Evolutionary conservation across 2,113 vertebrate genomes (phyloP), one percentile per base, ranked within the genome.

Genomic region (Saguinus imperator): DNA sequence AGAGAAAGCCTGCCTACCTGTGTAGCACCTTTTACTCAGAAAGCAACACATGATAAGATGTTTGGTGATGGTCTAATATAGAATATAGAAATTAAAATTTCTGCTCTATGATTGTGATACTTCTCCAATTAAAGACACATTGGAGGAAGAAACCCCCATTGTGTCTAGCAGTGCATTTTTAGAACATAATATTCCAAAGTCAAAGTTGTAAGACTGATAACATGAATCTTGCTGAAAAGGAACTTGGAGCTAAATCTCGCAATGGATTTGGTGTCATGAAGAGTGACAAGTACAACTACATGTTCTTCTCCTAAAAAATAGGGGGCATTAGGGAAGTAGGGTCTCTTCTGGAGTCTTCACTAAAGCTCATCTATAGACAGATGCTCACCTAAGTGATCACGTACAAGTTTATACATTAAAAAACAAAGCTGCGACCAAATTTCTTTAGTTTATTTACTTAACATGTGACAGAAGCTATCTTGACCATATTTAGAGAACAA

Each of bases 21-120:
- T 94, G 48, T 97, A 98, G 98, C 98, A 98, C 98, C 98, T 98
- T 97, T 97, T 97, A 97, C 96, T 98, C 88, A 52, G 89, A 97
- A 96, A 11, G 40, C 80, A 97, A 40, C 77, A 97, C 18, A 96
- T 79, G 94, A 96, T 92, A 94, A 96, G 89, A 92, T 86, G 91
- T 93, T 77, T 76, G 66, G 29, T 58, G 48, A 91, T 50, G 80
- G 94, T 97, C 94, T 90, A 90, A 84, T 94, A 95, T 95, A 97
- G 94, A 87, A 83, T 55, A 91, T 48, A 94, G 92, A 98, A 96
- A 97, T 93, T 66, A 95, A 85, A 43, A 37, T 76, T 76, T 95
- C 82, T 97, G 75, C 52, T 89, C 58, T 82, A 20, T 2, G 10
- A 86, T 0, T 92, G 66, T 77, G 64, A 93, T 55, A 88, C 6